Base-by-base conservation (phyloP, 2,113 vertebrate genomes). In the Pleuronectes platessa region DNA sequence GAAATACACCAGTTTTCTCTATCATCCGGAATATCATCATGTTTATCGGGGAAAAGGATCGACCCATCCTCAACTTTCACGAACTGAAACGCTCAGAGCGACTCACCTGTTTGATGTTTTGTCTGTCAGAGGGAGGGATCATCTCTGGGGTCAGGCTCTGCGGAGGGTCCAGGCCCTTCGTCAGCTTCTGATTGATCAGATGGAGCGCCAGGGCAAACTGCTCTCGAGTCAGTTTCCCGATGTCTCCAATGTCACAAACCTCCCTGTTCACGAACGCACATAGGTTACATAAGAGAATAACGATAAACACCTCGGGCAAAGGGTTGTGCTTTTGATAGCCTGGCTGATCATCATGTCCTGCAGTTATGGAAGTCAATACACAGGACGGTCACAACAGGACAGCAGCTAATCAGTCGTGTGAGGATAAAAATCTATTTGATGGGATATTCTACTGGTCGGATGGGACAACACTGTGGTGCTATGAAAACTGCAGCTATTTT, bases 161-260 rank as follows among this genome's bases (percentile, higher is more conserved):
- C 67, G 98, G 98, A 71, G 98, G 98, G 65, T 99, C 98, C 69
- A 95, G 87, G 71, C 97, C 98, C 88, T 96, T 98, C 15, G 90
- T 92, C 84, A 99, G 87, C 89, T 97, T 99, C 90, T 97, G 96
- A 92, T 97, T 98, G 90, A 99, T 99, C 79, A 99, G 94, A 92
- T 99, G 92, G 76, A 99, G 96, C 15, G 98, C 97, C 93, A 99
- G 92, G 8, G 97, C 97, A 94, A 99, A 99, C 87, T 99, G 98
- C 49, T 99, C 98, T 85, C 96, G 94, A 83, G 96, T 96, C 88
- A 99, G 96, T 86, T 98, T 99, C 49, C 98, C 98, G 0, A 96
- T 95, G 90, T 96, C 94, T 84, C 96, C 96, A 79, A 96, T 97
- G 89, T 99, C 98, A 93, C 97, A 99, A 7, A 99, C 95, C 78